These are phyloP conservation scores for Urophycis tenuis DNA, from an alignment of 2,797 vertebrate genomes.

Conservation along the genomic window DNA sequence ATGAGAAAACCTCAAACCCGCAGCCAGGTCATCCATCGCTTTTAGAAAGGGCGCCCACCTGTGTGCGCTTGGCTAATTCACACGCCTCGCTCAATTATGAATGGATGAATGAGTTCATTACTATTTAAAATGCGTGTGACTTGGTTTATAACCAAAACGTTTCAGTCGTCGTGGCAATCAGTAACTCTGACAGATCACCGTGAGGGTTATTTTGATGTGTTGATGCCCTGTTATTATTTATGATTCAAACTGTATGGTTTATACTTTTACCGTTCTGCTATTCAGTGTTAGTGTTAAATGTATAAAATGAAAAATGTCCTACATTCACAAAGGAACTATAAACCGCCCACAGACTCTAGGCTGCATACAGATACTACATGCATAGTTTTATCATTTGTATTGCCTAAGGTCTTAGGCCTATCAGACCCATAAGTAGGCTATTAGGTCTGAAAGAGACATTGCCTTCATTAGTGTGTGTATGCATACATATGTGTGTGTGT, in stretches of 20 bases:
- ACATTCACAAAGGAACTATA: neutral
- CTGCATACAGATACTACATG: neutral
- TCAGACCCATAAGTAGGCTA: neutral
- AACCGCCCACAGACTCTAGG: neutral
- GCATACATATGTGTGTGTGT: conserved; percentile 8
- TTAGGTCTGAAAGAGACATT: neutral
- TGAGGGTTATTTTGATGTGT: neutral
- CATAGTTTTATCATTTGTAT: neutral
- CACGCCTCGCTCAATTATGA: neutral
- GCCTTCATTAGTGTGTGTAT: conserved; percentile 1
- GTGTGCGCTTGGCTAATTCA: neutral
- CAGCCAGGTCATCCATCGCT: neutral
- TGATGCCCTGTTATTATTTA: neutral
- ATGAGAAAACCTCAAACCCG: neutral
- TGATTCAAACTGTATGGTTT: neutral
- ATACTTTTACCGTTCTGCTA: neutral
- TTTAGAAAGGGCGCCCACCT: neutral
- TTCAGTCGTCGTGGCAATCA: neutral
- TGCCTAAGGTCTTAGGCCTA: neutral
- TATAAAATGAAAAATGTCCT: neutral
- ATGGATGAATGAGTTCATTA: neutral
- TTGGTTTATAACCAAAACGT: neutral
- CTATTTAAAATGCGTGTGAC: neutral
- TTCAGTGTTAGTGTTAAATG: neutral
- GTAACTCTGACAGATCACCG: neutral